These are phyloP conservation scores for Hormaphis cornu DNA, from an alignment of 1,140 invertebrate genomes.

Conservation along the genomic window DNA sequence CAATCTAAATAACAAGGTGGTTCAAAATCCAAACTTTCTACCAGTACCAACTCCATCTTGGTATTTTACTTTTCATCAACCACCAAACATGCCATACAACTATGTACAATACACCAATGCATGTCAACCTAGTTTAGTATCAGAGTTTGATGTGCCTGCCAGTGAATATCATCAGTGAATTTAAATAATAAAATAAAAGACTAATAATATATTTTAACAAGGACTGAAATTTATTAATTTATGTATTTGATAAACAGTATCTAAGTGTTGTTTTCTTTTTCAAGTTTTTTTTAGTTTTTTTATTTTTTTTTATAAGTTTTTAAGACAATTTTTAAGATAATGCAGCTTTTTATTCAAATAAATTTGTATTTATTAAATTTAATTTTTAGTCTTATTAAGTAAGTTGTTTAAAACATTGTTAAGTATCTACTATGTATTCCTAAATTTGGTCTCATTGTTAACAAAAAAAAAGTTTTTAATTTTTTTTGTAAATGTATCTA, in stretches of 20 bases:
- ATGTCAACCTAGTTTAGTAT: slow-evolving; percentile 6
- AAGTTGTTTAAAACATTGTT: too few relatives aligned
- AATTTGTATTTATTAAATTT: too few relatives aligned
- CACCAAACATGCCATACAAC: not conserved
- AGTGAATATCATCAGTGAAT: not conserved
- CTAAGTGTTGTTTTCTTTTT: not conserved
- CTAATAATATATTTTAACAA: not conserved
- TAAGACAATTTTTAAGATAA: too few relatives aligned
- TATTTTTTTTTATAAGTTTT: too few relatives aligned
- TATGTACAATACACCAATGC: slow-evolving; percentile 4
- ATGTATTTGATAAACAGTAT: slow-evolving; percentile 5
- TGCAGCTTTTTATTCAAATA: too few relatives aligned
- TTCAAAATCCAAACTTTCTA: not conserved
- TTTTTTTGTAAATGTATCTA: too few relatives aligned
- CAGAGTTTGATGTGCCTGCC: not conserved
- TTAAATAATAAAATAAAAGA: not conserved
- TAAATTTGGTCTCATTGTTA: too few relatives aligned
- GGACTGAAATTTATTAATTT: not conserved
- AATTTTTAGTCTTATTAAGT: too few relatives aligned
- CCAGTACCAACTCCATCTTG: not conserved
- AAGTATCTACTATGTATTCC: too few relatives aligned
- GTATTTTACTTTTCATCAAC: not conserved
- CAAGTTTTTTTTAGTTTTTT: too few relatives aligned
- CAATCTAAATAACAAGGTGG: not conserved
- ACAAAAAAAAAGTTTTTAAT: too few relatives aligned